Evolutionary conservation across 2,888 invertebrate species (phyloP).

Genomic region (Aphodius granarius): DNA sequence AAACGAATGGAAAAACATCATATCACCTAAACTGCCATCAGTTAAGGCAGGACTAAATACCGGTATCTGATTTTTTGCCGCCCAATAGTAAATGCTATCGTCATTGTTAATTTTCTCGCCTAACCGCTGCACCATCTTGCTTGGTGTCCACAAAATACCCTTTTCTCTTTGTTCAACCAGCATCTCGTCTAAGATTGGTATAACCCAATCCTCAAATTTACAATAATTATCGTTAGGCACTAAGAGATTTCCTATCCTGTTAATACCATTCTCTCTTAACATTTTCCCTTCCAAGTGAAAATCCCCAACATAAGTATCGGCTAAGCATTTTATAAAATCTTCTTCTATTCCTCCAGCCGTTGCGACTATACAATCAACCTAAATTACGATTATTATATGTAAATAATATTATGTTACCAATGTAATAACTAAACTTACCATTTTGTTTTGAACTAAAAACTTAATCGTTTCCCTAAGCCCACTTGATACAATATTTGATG

Average conservation of each 20-base stretch:
- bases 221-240: conserved; percentile 99
- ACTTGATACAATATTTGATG: conserved; percentile 95
- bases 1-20: conserved; percentile 98
- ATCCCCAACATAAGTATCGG: conserved; percentile 91
- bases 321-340: conserved; percentile 97
- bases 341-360: conserved; percentile 99
- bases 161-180: conserved; percentile 80
- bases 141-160: conserved; percentile 86
- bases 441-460: conserved; percentile 82
- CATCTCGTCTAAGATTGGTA: conserved; percentile 91
- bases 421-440: conserved; percentile 55
- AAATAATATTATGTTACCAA: not conserved
- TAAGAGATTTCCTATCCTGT: conserved; percentile 84
- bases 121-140: conserved; percentile 78
- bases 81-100: conserved; percentile 96
- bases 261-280: conserved; percentile 84
- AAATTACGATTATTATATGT: conserved; percentile 24
- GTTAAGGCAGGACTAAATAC: conserved; percentile 97
- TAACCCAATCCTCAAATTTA: conserved; percentile 95
- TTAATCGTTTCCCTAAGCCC: conserved; percentile 90
- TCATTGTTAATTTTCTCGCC: conserved; percentile 90
- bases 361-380: conserved; percentile 95
- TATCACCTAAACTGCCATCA: conserved; percentile 96
- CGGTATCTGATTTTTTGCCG: conserved; percentile 94
- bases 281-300: conserved; percentile 80